Evolutionary conservation across 2,113 vertebrate species (phyloP), one percentile per base, ranked within the genome.

Genomic region (Shinisaurus crocodilurus): DNA sequence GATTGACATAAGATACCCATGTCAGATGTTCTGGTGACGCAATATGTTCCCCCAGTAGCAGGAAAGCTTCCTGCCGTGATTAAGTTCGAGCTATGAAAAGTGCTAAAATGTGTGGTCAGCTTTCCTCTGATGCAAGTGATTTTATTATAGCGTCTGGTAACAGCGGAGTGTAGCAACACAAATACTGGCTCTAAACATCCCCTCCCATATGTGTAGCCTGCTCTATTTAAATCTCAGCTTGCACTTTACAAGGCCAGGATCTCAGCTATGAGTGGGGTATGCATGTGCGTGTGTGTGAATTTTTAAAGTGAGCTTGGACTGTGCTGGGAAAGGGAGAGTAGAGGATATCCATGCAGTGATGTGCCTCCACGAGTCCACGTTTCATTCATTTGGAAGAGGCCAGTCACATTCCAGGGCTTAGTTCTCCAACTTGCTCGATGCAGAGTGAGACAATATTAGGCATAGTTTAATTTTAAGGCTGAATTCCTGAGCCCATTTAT

Each of bases 101-200:
- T 97, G 97, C 97, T 97, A 98, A 97, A 98, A 98, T 98, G 98
- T 98, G 97, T 97, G 96, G 97, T 97, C 96, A 97, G 98, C 97
- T 98, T 98, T 97, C 97, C 98, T 98, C 98, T 98, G 98, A 99
- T 98, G 98, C 98, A 99, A 98, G 97, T 93, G 95, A 96, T 98
- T 97, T 97, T 98, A 98, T 99, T 98, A 98, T 98, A 97, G 98
- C 96, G 97, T 98, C 98, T 97, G 97, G 97, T 97, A 97, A 98
- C 98, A 97, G 95, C 85, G 96, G 97, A 93, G 94, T 97, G 97
- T 98, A 97, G 98, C 98, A 98, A 98, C 95, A 96, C 97, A 97
- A 97, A 98, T 96, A 98, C 95, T 96, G 95, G 91, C 97, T 98
- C 98, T 97, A 97, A 98, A 98, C 97, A 98, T 89, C 96, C 95